A percentile compares a stretch with the other conserved stretches of the same genome.
Conservation (phyloP, 1,140 invertebrate genomes). For the Agrypnia vestita region DNA sequence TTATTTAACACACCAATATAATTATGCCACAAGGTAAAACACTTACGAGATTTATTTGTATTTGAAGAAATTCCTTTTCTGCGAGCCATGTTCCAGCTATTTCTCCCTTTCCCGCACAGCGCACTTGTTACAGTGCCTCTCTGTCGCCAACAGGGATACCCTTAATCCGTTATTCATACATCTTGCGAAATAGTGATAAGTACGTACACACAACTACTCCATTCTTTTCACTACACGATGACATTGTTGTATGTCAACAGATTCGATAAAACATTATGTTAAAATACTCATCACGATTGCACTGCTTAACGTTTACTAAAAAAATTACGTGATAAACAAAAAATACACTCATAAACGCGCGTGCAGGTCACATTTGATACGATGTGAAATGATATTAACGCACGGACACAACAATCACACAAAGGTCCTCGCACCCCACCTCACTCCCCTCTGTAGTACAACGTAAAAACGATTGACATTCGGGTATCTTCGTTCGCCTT, state of each 20-base stretch:
- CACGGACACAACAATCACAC: conserved; percentile 55
- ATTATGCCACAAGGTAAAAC: conserved; percentile 22
- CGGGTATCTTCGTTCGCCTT: conserved; percentile 35
- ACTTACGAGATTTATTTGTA: conserved; percentile 57
- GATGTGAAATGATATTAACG: conserved; percentile 56
- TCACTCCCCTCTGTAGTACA: conserved; percentile 40
- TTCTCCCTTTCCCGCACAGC: conserved; percentile 52
- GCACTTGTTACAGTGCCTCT: conserved; percentile 55
- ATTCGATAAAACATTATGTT: conserved; percentile 42
- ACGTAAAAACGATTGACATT: conserved; percentile 50
- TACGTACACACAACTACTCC: conserved; percentile 53
- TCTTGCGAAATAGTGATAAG: conserved; percentile 63
- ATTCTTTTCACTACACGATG: conserved; percentile 53
- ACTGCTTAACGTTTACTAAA: conserved; percentile 42
- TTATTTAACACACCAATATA: not conserved
- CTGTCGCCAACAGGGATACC: conserved; percentile 63
- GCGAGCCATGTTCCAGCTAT: conserved; percentile 59
- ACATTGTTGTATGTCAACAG: conserved; percentile 49
- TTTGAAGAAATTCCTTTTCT: conserved; percentile 58
- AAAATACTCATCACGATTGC: conserved; percentile 47
- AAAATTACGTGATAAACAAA: conserved; percentile 52
- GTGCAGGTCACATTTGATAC: conserved; percentile 55
- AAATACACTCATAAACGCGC: conserved; percentile 54
- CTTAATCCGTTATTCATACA: conserved; percentile 67
- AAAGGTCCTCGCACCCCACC: conserved; percentile 44